phyloP scores from a whole-genome alignment of 2,888 invertebrate genomes.

The Noctua janthina region DNA sequence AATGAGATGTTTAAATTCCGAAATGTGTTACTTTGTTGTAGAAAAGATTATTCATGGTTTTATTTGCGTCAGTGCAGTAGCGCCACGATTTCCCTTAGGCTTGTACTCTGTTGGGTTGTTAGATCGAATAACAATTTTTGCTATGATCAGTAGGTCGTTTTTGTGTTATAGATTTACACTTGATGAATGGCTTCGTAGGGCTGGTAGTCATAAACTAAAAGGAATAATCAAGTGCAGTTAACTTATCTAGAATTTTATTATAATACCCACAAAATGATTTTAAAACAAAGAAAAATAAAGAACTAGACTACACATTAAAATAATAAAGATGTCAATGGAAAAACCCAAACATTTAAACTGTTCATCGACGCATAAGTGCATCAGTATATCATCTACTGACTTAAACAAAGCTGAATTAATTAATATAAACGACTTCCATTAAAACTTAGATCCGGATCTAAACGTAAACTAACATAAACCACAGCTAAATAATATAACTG shows the following conservation, averaged over 20 bases:
- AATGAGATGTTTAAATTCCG: slow-evolving; percentile 26
- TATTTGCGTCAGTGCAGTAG: slow-evolving; percentile 27
- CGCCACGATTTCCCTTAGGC: slow-evolving; percentile 7
- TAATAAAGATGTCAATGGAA: neutral
- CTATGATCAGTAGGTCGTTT: neutral
- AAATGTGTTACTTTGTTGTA: slow-evolving; percentile 43
- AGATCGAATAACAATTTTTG: neutral
- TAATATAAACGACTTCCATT: slow-evolving; percentile 32
- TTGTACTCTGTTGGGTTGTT: neutral
- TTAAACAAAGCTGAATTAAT: slow-evolving; percentile 50
- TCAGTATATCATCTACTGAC: slow-evolving; percentile 25
- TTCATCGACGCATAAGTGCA: slow-evolving; percentile 12
- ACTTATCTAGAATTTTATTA: neutral
- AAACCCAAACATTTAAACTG: slow-evolving; percentile 10
- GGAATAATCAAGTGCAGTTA: neutral
- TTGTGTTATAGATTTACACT: neutral
- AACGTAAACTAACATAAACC: slow-evolving; percentile 25
- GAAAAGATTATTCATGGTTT: slow-evolving; percentile 25
- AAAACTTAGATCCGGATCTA: slow-evolving; percentile 44
- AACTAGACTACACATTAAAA: neutral
- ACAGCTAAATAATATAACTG: slow-evolving; percentile 41
- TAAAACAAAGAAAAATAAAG: neutral
- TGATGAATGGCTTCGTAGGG: too few species aligned
- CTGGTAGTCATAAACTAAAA: neutral
- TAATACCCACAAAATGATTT: neutral